Percentiles rank a stretch among this genome's conserved stretches.
These are phyloP conservation scores for Galeopsomyia nigrocyanea DNA, from an alignment of 2,888 invertebrate species.

Conservation along the genomic window DNA sequence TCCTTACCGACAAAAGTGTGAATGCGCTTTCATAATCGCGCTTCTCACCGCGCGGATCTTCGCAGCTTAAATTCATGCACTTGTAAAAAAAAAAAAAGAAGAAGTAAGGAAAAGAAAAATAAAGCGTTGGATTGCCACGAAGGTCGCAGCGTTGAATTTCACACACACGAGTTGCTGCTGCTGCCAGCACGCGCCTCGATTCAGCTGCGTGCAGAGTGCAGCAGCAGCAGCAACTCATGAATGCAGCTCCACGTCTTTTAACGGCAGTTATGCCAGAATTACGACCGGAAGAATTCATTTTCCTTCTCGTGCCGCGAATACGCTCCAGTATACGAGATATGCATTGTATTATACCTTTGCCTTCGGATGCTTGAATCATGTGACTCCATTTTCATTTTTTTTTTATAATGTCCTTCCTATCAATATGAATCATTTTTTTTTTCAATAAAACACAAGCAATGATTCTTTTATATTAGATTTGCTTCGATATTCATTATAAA, in stretches of 20 bases:
- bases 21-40: constrained; percentile 26
- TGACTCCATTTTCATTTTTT: too few species aligned
- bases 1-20: constrained; percentile 46
- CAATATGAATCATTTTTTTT: too few species aligned
- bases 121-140: constrained; percentile 21
- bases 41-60: constrained; percentile 23
- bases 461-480: too few species aligned
- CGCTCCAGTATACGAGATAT: neutral
- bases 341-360: too few species aligned
- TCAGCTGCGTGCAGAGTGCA: constrained; percentile 50
- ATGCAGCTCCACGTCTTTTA: constrained; percentile 16
- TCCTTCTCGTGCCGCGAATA: constrained; percentile 32
- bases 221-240: too few species aligned
- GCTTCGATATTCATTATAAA: too few species aligned
- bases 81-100: neutral
- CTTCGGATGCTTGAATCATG: too few species aligned
- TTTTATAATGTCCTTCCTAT: too few species aligned
- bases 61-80: constrained; percentile 13
- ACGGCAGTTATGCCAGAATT: constrained; percentile 47
- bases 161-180: constrained; percentile 1
- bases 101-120: neutral
- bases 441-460: too few species aligned
- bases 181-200: constrained; percentile 60
- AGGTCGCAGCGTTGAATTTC: constrained; percentile 56
- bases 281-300: constrained; percentile 58